Evolutionary conservation across 2,888 invertebrate genomes (phyloP).

Genomic region (Ormia ochracea): DNA sequence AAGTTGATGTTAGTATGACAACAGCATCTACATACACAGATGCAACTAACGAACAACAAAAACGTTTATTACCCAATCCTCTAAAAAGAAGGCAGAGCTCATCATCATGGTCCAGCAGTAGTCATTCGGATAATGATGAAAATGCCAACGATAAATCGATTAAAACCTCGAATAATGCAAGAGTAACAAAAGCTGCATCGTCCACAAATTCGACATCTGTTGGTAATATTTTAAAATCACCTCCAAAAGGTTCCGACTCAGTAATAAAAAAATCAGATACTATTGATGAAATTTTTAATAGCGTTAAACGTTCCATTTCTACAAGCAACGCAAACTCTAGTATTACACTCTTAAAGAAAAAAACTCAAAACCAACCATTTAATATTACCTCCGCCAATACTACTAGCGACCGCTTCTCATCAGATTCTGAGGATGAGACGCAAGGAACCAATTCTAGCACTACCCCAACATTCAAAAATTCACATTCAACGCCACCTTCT

Average conservation of each 20-base stretch:
- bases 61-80: conserved; percentile 59
- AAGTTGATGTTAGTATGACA: conserved; percentile 58
- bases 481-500: conserved; percentile 72
- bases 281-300: conserved; percentile 72
- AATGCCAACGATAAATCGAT: conserved; percentile 51
- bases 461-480: conserved; percentile 62
- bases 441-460: conserved; percentile 24
- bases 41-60: conserved; percentile 45
- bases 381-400: conserved; percentile 64
- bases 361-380: conserved; percentile 54
- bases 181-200: conserved; percentile 57
- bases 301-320: conserved; percentile 59
- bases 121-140: conserved; percentile 64
- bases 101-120: conserved; percentile 53
- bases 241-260: conserved; percentile 15
- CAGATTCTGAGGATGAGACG: conserved; percentile 59
- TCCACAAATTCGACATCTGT: conserved; percentile 35
- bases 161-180: conserved; percentile 45
- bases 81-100: conserved; percentile 68
- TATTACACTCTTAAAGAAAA: conserved; percentile 60
- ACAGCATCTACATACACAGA: conserved; percentile 22
- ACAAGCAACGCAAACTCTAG: conserved; percentile 15
- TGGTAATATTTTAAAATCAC: conserved; percentile 18
- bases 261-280: conserved; percentile 69
- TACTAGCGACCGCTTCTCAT: conserved; percentile 50